These are phyloP conservation scores for Acrobasis consociella DNA, from an alignment of 2,888 invertebrate species.

Conservation along the genomic window DNA sequence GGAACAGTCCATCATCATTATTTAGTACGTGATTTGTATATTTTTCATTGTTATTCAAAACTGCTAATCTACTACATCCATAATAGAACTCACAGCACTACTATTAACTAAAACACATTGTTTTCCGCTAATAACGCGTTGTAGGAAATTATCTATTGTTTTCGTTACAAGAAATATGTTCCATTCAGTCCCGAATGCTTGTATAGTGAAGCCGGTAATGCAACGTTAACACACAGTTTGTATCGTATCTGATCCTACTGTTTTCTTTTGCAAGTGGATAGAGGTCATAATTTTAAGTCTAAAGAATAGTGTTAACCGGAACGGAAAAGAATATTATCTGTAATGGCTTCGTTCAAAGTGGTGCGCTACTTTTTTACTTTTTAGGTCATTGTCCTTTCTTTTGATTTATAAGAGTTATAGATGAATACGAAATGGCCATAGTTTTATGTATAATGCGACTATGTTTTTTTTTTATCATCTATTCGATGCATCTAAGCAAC, in stretches of 20 bases:
- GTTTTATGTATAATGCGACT: too few relatives aligned
- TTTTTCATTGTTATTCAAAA: conserved; percentile 26
- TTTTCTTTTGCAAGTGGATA: conserved; percentile 10
- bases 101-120: conserved; percentile 47
- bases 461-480: too few relatives aligned
- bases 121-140: conserved; percentile 59
- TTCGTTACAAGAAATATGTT: conserved; percentile 53
- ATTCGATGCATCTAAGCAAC: too few relatives aligned
- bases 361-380: neutral
- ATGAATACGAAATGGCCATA: too few relatives aligned
- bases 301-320: neutral
- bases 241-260: conserved; percentile 11
- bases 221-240: neutral
- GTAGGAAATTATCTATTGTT: conserved; percentile 64
- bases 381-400: neutral
- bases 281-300: neutral
- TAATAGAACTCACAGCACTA: conserved; percentile 28
- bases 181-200: conserved; percentile 41
- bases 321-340: neutral
- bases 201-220: conserved; percentile 8
- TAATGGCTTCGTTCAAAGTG: neutral
- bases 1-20: neutral
- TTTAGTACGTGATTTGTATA: neutral
- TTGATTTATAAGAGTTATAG: too few relatives aligned
- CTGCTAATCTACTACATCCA: conserved; percentile 12